Base-by-base conservation (phyloP, 2,888 invertebrate species). In the Drosophila rellima region DNA sequence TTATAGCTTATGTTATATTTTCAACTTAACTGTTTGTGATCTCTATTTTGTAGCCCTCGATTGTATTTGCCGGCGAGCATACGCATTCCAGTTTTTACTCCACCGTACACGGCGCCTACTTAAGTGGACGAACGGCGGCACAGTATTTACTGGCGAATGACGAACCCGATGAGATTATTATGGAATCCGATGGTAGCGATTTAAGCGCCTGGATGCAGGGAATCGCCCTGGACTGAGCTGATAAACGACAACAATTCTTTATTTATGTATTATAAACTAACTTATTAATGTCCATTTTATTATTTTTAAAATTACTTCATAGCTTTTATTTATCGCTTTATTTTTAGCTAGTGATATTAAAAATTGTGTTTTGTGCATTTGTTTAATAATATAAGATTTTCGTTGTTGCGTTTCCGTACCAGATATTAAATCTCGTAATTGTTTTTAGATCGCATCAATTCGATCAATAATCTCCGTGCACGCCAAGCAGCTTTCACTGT, bases 21-120 rank as follows among this genome's bases (percentile, higher is more conserved):
- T 10, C 2, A 4, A 26, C n/a, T 11, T 15, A 20, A 37, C 17
- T 13, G 23, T 39, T 20, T 29, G 8, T 7, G 10, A 2, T 18
- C 5, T 15, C 2, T 79, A n/a, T n/a, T 93, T 94, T 74, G 1
- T 92, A 97, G 97, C 97, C 97, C 80, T 94, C 95, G 37, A 93
- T 98, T 83, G 93, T 97, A 90, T 98, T 98, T 94, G 98, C 98
- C 85, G 98, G 98, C 68, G 98, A 98, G 93, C 98, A 98, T 89
- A 98, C 98, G 44, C 98, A 98, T 93, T 96, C 96, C 90, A 96
- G 95, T 91, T 98, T 97, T 92, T 98, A 98, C 93, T 98, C 98
- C 51, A 98, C 98, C 2, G 98, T 97, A 35, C 98, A 98, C 91
- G 98, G 98, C 50, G 98, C 98, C 37, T 97, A 97, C 90, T 93